These are phyloP conservation scores for Paramormyrops kingsleyae DNA, from an alignment of 2,113 vertebrate genomes.

Conservation along the genomic window DNA sequence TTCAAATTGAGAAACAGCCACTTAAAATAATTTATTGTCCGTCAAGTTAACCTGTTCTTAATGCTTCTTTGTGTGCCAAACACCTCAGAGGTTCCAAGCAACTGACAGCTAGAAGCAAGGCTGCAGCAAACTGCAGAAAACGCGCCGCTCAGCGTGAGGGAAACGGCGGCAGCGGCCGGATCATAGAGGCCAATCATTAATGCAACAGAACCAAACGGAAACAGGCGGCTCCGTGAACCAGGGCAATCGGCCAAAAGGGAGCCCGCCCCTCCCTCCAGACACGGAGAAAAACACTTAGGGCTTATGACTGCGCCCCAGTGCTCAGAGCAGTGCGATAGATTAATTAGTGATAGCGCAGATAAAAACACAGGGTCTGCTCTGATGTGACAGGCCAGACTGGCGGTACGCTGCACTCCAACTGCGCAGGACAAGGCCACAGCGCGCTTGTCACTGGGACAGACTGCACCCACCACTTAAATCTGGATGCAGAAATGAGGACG, in stretches of 20 bases:
- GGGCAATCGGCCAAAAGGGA: neutral
- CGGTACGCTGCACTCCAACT: neutral
- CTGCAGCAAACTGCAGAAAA: neutral
- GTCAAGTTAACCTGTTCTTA: neutral
- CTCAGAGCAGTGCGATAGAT: neutral
- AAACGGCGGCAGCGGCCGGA: neutral
- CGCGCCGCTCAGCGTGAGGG: neutral
- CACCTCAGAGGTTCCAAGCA: neutral
- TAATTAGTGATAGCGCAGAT: neutral
- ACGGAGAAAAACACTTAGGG: neutral
- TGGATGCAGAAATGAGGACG: neutral
- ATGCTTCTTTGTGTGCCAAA: neutral
- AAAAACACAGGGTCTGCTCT: neutral
- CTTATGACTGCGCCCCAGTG: neutral
- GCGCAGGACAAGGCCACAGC: neutral
- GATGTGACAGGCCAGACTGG: neutral
- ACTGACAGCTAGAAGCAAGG: neutral
- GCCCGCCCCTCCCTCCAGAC: neutral
- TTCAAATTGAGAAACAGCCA: neutral
- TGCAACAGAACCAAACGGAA: neutral
- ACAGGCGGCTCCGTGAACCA: constrained; percentile 3
- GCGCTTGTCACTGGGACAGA: neutral
- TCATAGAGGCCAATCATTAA: neutral
- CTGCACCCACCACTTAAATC: neutral
- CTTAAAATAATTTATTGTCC: neutral